Evolutionary conservation across 2,797 vertebrate genomes (phyloP).

Genomic region (Pantherophis alleghaniensis): DNA sequence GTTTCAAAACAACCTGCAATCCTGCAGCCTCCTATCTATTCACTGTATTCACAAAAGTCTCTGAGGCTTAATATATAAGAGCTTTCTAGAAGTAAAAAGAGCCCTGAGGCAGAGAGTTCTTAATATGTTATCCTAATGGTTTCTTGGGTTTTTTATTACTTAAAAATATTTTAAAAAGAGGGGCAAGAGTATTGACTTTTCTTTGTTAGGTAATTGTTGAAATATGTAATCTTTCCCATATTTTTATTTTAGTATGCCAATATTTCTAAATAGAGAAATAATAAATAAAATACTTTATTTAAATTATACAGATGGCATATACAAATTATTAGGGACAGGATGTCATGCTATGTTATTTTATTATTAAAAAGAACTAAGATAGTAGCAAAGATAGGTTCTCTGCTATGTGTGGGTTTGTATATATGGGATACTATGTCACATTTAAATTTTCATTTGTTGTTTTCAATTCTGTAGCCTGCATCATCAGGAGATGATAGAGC

Average conservation of each 20-base stretch:
- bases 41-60: neutral
- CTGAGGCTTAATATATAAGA: neutral
- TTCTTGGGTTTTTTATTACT: neutral
- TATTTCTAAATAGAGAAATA: neutral
- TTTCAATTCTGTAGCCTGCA: conserved; percentile 80
- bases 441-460: neutral
- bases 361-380: neutral
- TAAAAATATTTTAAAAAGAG: neutral
- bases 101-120: neutral
- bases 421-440: neutral
- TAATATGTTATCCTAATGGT: neutral
- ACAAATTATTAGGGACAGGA: neutral
- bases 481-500: conserved; percentile 97
- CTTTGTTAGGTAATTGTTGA: neutral
- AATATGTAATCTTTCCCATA: neutral
- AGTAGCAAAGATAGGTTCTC: neutral
- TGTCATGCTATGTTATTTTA: neutral
- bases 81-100: neutral
- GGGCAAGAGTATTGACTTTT: neutral
- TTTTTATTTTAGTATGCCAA: neutral
- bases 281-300: neutral
- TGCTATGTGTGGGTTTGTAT: neutral
- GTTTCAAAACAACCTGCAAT: neutral
- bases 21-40: neutral
- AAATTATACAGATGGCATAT: neutral